A percentile compares a stretch with the other conserved stretches of the same genome.
These are phyloP conservation scores for Eulemur coronatus DNA, from an alignment of 2,797 vertebrate species.

Conservation along the genomic window DNA sequence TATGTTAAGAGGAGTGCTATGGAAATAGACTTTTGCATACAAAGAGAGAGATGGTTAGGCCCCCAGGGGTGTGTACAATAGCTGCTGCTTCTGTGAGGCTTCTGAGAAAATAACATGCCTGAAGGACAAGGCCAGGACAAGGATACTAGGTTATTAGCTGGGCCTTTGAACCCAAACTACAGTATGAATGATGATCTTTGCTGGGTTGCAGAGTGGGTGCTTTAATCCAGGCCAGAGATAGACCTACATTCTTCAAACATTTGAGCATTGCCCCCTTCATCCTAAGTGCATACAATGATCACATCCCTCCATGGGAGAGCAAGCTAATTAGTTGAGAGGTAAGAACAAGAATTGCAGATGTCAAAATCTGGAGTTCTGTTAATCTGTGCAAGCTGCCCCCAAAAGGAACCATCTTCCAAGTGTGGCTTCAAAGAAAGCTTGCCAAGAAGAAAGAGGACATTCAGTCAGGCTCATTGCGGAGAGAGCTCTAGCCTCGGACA, in stretches of 20 bases:
- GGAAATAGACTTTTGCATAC: not conserved
- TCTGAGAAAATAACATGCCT: not conserved
- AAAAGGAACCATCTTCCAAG: not conserved
- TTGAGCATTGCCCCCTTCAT: not conserved
- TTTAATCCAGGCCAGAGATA: not conserved
- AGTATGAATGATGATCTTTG: not conserved
- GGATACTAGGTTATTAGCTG: rapidly evolving
- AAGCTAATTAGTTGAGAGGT: not conserved
- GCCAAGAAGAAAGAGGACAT: not conserved
- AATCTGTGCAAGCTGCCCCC: not conserved
- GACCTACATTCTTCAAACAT: not conserved
- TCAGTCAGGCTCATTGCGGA: not conserved
- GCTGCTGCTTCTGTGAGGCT: not conserved
- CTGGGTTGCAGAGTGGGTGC: not conserved
- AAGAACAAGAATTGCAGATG: not conserved
- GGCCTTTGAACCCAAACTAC: not conserved
- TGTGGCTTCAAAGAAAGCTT: not conserved
- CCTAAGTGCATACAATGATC: not conserved
- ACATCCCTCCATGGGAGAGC: not conserved
- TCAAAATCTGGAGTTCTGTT: not conserved
- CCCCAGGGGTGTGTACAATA: not conserved
- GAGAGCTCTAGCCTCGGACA: not conserved
- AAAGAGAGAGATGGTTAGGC: not conserved
- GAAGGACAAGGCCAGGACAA: not conserved
- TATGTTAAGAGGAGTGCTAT: not conserved